Evolutionary conservation across 1,140 invertebrate genomes (phyloP), one percentile per base, ranked within the genome.

Genomic region (Caenorhabditis tropicalis): DNA sequence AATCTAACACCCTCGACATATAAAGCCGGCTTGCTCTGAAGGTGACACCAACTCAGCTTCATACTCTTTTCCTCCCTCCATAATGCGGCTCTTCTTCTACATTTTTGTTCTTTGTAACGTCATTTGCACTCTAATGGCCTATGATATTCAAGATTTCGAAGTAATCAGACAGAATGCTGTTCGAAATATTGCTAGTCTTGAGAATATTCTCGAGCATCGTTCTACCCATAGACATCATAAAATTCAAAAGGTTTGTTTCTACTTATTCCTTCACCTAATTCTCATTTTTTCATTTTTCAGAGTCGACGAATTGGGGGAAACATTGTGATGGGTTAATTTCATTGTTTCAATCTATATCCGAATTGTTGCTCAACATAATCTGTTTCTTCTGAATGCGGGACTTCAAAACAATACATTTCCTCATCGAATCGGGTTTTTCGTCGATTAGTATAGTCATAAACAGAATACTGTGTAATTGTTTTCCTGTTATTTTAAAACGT

Each of bases 21-120:
- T 74, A 74, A 74, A 74, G 65, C 53, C 53, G 31, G n/a, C 65
- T n/a, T 74, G 65, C 65, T 74, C 65, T 74, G 65, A 24, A 36
- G 33, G 65, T 39, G 65, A 74, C 36, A 74, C 36, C 65, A 74
- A 39, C 29, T 74, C 65, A 74, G 65, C 43, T 43, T 39, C 65
- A 74, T 74, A 39, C 65, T 43, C 29, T 36, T 33, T 46, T 39
- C 33, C 16, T 58, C 24, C 5, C 27, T 58, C 53, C 27, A 58
- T 58, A 58, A 58, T 58, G 53, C 53, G 53, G 53, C 27, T 74
- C 24, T 33, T 36, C 65, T 43, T 74, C 65, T 74, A n/a, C 36
- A 56, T 43, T 43, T 3, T 43, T 74, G 65, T 43, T 74, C 21
- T 74, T 43, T 74, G 65, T 36, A 74, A 74, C 36, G 36, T 46